Evolutionary conservation across 2,888 invertebrate species (phyloP), one percentile per base, ranked within the genome.

Genomic region (Pedicia rivosa): DNA sequence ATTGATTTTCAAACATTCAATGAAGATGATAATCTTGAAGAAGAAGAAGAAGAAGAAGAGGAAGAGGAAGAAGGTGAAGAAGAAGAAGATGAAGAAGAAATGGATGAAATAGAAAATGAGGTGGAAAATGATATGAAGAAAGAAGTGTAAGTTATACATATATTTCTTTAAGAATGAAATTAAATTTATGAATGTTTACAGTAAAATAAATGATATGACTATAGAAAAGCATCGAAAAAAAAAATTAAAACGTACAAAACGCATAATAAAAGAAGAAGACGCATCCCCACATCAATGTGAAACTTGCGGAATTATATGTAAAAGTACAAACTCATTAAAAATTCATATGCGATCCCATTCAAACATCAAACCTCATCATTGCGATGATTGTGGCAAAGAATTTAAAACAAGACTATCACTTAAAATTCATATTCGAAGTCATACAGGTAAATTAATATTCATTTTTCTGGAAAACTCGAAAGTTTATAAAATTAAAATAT

Each of bases 401-500:
- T 46, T 44, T 32, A 42, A 40, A 33, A 40, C 40, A 4, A 40
- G 40, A 17, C 7, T 40, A 5, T 38, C 43, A 5, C 28, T 46
- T 7, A 39, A 37, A 19, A 40, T 46, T 20, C 45, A 46, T 13
- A 40, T 46, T 39, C 32, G 44, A 16, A 39, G 41, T 13, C 45
- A 46, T 24, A 44, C 45, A n/a, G 44, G n/a, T n/a, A n/a, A n/a
- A n/a, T n/a, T n/a, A n/a, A n/a, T n/a, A n/a, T n/a, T n/a, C n/a
- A n/a, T n/a, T n/a, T n/a, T n/a, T n/a, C n/a, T n/a, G n/a, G n/a
- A n/a, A n/a, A n/a, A n/a, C n/a, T n/a, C n/a, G n/a, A n/a, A n/a
- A n/a, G n/a, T n/a, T n/a, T n/a, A n/a, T n/a, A n/a, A n/a, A n/a
- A n/a, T n/a, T n/a, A n/a, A n/a, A n/a, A n/a, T n/a, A n/a, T n/a